Evolutionary conservation across 2,888 invertebrate species (phyloP).

Genomic region (Lasioglossum marginatum): DNA sequence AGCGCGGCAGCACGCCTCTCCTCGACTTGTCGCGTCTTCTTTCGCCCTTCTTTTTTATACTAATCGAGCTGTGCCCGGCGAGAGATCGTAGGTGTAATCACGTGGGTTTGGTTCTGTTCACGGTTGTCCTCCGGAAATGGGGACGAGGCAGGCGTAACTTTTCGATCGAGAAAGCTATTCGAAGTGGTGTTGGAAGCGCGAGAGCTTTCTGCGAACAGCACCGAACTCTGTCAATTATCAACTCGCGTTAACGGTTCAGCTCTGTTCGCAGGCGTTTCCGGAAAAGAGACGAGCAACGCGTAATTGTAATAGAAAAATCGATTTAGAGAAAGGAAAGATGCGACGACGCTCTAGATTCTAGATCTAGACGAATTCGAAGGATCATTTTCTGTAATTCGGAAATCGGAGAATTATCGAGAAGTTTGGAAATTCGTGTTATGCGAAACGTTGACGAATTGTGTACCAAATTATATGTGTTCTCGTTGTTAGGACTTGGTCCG

Average conservation of each 20-base stretch:
- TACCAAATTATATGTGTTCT: neutral
- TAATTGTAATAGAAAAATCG: neutral
- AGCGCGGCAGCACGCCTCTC: constrained; percentile 15
- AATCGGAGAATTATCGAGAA: neutral
- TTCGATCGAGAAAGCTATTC: neutral
- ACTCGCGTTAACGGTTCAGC: neutral
- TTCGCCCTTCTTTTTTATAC: constrained; percentile 28
- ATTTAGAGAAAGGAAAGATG: too few species aligned
- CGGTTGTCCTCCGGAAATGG: neutral
- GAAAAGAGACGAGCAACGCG: neutral
- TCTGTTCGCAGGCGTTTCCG: neutral
- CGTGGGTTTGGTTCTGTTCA: constrained; percentile 34
- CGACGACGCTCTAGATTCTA: neutral
- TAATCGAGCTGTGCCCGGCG: neutral
- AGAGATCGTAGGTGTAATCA: neutral
- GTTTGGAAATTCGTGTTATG: neutral
- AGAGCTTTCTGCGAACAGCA: neutral
- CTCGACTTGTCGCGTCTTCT: constrained; percentile 19
- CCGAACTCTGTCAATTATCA: constrained; percentile 2
- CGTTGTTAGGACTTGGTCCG: constrained; percentile 1
- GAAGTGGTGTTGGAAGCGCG: neutral
- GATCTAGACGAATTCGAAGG: neutral
- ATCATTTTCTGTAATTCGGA: neutral
- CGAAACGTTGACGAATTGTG: neutral
- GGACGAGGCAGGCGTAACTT: neutral